Evolutionary conservation across 1,140 invertebrate species (phyloP).

Genomic region (Pseudomyrmex cubaensis): DNA sequence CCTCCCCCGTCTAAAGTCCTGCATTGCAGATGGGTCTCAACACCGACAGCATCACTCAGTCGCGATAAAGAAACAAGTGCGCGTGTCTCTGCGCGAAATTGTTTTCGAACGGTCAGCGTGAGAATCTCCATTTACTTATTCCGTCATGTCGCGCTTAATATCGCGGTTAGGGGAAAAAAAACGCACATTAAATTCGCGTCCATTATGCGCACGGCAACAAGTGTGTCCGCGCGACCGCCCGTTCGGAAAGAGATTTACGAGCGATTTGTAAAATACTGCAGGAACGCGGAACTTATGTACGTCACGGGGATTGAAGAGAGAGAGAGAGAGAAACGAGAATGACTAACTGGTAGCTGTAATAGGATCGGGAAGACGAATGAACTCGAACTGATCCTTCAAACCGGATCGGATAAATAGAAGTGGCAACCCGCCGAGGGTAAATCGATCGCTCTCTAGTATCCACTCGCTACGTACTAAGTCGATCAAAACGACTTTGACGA

Average conservation of each 20-base stretch:
- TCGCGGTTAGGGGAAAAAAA: not conserved
- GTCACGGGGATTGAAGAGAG: slow-evolving; percentile 34
- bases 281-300: slow-evolving; percentile 25
- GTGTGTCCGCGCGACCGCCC: not conserved
- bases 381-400: slow-evolving; percentile 45
- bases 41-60: too few relatives aligned
- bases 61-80: too few relatives aligned
- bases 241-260: slow-evolving; percentile 47
- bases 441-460: not conserved
- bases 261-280: slow-evolving; percentile 51
- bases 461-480: not conserved
- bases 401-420: slow-evolving; percentile 42
- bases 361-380: slow-evolving; percentile 54
- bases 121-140: too few relatives aligned
- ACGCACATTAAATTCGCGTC: not conserved
- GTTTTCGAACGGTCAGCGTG: too few relatives aligned
- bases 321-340: slow-evolving; percentile 28
- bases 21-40: not conserved
- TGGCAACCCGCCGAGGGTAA: slow-evolving; percentile 35
- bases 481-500: not conserved
- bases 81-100: too few relatives aligned
- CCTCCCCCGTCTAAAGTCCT: too few relatives aligned
- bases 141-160: not conserved
- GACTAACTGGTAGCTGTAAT: slow-evolving; percentile 54
- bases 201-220: slow-evolving; percentile 33